Evolutionary conservation across 2,888 invertebrate species (phyloP).

Genomic region (Melanchra persicariae): DNA sequence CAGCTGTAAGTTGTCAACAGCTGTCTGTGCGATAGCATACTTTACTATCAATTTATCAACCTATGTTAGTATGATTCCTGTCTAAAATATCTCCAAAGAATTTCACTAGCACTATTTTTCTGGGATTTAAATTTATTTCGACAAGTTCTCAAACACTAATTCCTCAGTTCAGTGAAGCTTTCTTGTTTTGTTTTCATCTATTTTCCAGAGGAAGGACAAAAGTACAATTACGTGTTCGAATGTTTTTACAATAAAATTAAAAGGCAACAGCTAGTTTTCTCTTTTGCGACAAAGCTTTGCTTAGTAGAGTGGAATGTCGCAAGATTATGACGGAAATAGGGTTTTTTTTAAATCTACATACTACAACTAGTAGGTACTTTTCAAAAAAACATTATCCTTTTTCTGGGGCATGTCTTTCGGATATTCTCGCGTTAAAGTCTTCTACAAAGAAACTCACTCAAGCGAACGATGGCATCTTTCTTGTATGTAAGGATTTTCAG

Average conservation of each 20-base stretch:
- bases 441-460: constrained; percentile 29
- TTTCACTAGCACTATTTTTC: background rate
- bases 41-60: background rate
- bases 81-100: background rate
- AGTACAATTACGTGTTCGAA: constrained; percentile 32
- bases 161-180: constrained; percentile 24
- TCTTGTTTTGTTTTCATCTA: constrained; percentile 35
- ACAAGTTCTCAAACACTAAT: constrained; percentile 38
- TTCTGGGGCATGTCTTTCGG: background rate
- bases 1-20: background rate
- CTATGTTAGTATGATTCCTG: background rate
- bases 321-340: background rate
- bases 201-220: constrained; percentile 27
- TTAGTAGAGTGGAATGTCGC: background rate
- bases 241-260: constrained; percentile 44
- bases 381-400: background rate
- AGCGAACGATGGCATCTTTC: constrained; percentile 40
- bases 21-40: background rate
- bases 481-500: constrained; percentile 45
- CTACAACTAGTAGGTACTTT: background rate
- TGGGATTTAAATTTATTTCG: constrained; percentile 21
- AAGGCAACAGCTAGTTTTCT: constrained; percentile 23
- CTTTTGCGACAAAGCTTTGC: background rate
- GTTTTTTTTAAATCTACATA: background rate
- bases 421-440: constrained; percentile 9